These are phyloP conservation scores for Tetrapedia diversipes DNA, from an alignment of 2,888 invertebrate genomes.

Conservation along the genomic window DNA sequence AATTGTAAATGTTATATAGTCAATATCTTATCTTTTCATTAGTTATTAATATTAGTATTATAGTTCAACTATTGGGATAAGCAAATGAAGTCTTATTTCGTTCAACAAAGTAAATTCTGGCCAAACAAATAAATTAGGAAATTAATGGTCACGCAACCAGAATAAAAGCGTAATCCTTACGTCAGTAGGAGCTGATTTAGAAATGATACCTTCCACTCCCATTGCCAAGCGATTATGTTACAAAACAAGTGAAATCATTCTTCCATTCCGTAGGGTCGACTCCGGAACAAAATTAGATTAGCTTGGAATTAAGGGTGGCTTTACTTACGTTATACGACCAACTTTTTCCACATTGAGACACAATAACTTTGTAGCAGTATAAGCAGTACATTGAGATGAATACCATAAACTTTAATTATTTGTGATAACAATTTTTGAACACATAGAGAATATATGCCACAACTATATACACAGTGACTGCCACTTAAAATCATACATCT, in stretches of 20 bases:
- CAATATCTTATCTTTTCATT: no score
- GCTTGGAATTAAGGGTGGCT: constrained; percentile 15
- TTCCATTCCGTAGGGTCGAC: constrained; percentile 5
- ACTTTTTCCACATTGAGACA: not conserved
- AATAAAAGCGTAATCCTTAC: not conserved
- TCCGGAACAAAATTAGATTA: constrained; percentile 1
- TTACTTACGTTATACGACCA: no score
- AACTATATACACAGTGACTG: no score
- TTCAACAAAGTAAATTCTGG: no score
- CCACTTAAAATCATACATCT: no score
- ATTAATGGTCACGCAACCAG: not conserved
- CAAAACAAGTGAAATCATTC: constrained; percentile 44
- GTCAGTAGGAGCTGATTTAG: constrained; percentile 35
- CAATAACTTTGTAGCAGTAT: not conserved
- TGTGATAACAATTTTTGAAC: not conserved
- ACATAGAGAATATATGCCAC: no score
- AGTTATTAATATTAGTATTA: no score
- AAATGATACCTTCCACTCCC: constrained; percentile 11
- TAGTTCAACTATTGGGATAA: no score
- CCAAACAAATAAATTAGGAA: not conserved
- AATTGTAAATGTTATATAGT: no score
- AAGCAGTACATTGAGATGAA: not conserved
- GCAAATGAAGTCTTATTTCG: no score
- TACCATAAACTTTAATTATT: not conserved
- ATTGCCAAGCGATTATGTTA: constrained; percentile 40